Percentiles rank a stretch among this genome's conserved stretches.
phyloP scores from a whole-genome alignment of 1,140 invertebrate genomes.

The Leptestheria dahalacensis region DNA sequence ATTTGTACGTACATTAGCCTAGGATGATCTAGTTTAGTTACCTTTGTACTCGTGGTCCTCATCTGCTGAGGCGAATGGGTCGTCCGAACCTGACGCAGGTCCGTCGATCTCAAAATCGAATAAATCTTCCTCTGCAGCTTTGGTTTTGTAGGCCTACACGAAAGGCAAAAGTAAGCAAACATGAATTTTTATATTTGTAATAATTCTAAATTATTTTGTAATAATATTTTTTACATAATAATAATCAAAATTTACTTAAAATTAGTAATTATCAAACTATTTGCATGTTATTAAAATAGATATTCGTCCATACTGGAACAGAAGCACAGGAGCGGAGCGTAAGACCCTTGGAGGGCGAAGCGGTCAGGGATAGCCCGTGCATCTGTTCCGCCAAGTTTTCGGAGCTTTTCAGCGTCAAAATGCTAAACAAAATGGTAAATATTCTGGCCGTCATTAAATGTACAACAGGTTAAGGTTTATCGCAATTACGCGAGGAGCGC shows the following conservation, averaged over 20 bases:
- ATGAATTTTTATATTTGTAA: too few species aligned
- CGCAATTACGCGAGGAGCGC: background rate
- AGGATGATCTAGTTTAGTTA: background rate
- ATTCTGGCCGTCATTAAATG: background rate
- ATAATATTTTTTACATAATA: background rate
- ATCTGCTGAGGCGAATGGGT: background rate
- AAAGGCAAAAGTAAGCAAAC: background rate
- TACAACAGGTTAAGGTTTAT: background rate
- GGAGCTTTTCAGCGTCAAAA: background rate
- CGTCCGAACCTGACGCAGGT: background rate
- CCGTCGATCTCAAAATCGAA: background rate
- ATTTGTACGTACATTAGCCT: background rate
- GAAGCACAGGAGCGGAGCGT: background rate
- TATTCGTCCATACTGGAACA: background rate
- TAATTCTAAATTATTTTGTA: background rate
- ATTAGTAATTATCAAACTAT: background rate
- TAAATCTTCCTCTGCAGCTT: background rate
- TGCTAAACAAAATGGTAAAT: background rate
- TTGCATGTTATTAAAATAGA: background rate
- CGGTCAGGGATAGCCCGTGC: background rate
- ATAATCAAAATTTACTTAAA: background rate
- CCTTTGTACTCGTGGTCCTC: conserved; percentile 4
- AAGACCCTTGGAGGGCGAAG: background rate
- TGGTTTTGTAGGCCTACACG: background rate
- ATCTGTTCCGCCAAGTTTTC: conserved; percentile 1